A percentile compares a stretch with the other conserved stretches of the same genome.
phyloP scores from a whole-genome alignment of 2,113 vertebrate species.

The Platycercus adscitus region DNA sequence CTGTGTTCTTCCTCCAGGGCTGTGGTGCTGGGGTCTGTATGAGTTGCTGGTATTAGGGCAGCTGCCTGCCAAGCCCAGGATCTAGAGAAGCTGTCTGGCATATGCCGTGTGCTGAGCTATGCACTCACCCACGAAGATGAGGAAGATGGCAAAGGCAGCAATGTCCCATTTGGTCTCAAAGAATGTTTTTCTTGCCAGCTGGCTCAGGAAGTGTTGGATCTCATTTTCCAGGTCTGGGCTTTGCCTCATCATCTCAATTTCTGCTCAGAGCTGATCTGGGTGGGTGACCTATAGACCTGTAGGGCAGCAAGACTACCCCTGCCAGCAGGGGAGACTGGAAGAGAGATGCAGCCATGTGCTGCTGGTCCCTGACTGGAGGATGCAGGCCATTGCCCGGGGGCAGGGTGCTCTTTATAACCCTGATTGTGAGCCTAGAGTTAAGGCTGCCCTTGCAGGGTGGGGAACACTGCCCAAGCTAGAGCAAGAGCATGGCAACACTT shows the following conservation, averaged over 20 bases:
- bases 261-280: not conserved
- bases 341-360: not conserved
- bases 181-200: slow-evolving; percentile 68
- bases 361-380: not conserved
- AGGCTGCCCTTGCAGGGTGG: not conserved
- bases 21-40: not conserved
- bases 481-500: not conserved
- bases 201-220: slow-evolving; percentile 71
- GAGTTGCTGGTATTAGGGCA: not conserved
- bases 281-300: not conserved
- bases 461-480: not conserved
- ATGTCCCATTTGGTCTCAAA: slow-evolving; percentile 85
- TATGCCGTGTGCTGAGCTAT: not conserved
- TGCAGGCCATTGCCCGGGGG: not conserved
- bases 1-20: not conserved
- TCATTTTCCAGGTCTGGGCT: not conserved
- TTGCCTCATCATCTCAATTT: not conserved
- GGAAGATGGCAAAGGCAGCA: slow-evolving; percentile 77
- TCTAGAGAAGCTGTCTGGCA: not conserved
- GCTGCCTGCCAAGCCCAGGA: not conserved
- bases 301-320: not conserved
- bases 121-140: slow-evolving; percentile 78
- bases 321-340: not conserved
- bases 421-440: not conserved
- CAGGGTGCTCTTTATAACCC: not conserved